Base-by-base conservation (phyloP, 2,888 invertebrate species). In the Ormyrus nitidulus region DNA sequence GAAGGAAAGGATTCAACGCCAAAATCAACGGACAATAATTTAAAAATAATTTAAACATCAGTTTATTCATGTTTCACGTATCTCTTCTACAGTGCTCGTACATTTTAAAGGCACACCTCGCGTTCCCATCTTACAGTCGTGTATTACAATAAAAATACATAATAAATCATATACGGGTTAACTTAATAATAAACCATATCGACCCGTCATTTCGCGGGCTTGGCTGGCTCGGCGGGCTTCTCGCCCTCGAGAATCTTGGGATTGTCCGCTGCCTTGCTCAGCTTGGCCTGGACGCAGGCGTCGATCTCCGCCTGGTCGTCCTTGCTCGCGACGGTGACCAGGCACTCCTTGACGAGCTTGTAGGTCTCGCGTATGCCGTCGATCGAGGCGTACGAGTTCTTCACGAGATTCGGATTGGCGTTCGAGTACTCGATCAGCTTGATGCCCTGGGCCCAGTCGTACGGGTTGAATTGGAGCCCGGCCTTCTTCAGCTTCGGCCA, bases 391-490 rank as follows among this genome's bases (percentile, higher is more conserved):
- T 73, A 76, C n/a, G 82, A 77, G 13, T 82, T 80, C 48, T 82
- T 77, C 1, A 80, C 82, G 10, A 80, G 7, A 46, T 53, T 62
- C 10, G 80, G 77, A 19, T 81, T 48, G 1, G 10, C 34, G 10
- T 79, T 81, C 10, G 81, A 48, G 48, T 78, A 82, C 4, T 82
- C 81, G 44, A 81, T 73, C 11, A 82, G 51, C 44, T 76, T 82
- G 46, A 80, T 62, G 46, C 80, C 82, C 54, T 80, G 51, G 10
- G 3, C 2, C 80, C 77, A 80, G 9, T 77, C 74, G 77, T 77
- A 82, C 34, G 82, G 82, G 19, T 82, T 82, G 71, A 56, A 80
- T 61, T 82, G 82, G 9, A 82, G 74, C 1, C 79, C 82, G 13
- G 71, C 77, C 51, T 72, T 75, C 44, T 71, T 82, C 9, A 82